Evolutionary conservation across 2,113 vertebrate genomes (phyloP).

Genomic region (Ursus arctos): DNA sequence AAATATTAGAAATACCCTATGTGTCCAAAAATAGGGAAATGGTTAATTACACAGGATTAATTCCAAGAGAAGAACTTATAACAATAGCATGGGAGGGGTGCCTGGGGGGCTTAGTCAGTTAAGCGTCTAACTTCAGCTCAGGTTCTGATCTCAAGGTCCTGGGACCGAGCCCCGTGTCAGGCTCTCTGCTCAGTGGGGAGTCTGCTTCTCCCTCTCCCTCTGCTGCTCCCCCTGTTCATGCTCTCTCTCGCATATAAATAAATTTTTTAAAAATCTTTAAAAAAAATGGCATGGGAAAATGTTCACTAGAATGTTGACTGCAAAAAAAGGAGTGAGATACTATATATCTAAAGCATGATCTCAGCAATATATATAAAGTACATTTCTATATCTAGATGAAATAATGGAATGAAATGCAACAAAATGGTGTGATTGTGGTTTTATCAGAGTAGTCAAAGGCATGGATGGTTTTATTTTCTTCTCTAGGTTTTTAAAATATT

Average conservation of each 20-base stretch:
- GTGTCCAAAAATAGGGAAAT: neutral
- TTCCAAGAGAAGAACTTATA: neutral
- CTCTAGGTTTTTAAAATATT: neutral
- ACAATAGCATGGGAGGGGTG: neutral
- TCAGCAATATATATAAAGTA: slow-evolving; percentile 11
- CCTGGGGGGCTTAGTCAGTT: neutral
- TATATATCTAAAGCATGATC: neutral
- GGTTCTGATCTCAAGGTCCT: neutral
- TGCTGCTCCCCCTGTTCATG: neutral
- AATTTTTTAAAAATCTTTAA: neutral
- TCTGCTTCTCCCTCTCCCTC: neutral
- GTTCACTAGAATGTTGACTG: neutral
- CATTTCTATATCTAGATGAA: slow-evolving; percentile 6
- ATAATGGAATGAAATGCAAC: neutral
- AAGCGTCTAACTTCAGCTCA: neutral
- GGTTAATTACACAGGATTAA: neutral
- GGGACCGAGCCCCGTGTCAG: neutral
- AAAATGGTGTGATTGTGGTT: neutral
- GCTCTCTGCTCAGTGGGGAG: neutral
- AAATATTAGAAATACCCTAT: neutral
- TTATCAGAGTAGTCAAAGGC: neutral
- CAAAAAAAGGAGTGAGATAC: neutral
- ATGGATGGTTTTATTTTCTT: neutral
- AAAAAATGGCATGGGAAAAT: neutral
- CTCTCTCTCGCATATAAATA: neutral